phyloP scores from a whole-genome alignment of 2,888 invertebrate species.

The Hyposoter dolosus region DNA sequence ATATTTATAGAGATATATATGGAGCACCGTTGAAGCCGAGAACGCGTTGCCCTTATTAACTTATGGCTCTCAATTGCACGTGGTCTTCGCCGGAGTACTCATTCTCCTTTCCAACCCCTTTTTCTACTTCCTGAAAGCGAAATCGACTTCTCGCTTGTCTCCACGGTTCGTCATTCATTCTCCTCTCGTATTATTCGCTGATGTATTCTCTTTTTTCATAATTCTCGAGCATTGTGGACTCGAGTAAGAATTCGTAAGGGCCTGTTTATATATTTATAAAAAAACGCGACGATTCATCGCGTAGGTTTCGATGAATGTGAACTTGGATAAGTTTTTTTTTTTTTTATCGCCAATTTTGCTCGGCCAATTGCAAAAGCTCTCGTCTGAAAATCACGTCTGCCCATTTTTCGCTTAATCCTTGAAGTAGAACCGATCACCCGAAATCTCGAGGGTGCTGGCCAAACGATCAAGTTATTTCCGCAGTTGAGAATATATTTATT shows the following conservation, averaged over 20 bases:
- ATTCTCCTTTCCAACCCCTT: conserved; percentile 18
- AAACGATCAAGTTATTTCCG: conserved; percentile 31
- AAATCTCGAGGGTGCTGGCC: background rate
- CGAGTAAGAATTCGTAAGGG: background rate
- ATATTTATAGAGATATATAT: background rate
- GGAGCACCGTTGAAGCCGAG: conserved; percentile 18
- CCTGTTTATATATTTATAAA: background rate
- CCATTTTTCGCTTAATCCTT: conserved; percentile 11
- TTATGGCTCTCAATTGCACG: conserved; percentile 53
- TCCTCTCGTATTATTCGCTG: background rate
- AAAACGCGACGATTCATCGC: conserved; percentile 35
- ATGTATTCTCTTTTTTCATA: conserved; percentile 3
- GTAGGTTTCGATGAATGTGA: background rate
- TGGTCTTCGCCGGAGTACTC: conserved; percentile 15
- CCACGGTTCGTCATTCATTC: conserved; percentile 24
- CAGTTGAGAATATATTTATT: conserved; percentile 31
- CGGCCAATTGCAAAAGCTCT: background rate
- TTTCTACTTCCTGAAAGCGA: conserved; percentile 14
- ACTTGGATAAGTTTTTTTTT: background rate
- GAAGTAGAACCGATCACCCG: conserved; percentile 25
- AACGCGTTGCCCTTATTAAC: conserved; percentile 58
- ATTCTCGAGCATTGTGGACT: conserved; percentile 5
- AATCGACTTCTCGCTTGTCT: conserved; percentile 31
- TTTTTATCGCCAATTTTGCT: background rate
- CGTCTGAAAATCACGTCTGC: background rate